Evolutionary conservation across 2,888 invertebrate genomes (phyloP).

Genomic region (Dolichomitus sp.): DNA sequence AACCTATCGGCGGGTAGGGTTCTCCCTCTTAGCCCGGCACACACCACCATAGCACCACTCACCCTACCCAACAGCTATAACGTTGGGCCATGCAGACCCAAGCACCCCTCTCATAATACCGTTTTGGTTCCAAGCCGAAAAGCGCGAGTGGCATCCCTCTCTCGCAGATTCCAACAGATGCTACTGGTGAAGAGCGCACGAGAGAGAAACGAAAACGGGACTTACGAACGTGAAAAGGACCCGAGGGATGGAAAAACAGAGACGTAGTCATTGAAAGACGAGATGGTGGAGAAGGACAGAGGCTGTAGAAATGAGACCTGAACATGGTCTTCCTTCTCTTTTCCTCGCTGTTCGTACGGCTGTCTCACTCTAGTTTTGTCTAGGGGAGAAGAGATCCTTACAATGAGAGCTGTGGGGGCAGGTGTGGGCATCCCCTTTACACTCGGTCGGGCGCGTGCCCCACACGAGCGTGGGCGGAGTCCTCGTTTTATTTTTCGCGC

Average conservation of each 20-base stretch:
- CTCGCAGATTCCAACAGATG: conserved; percentile 84
- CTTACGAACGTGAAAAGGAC: conserved; percentile 53
- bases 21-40: conserved; percentile 34
- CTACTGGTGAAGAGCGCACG: conserved; percentile 66
- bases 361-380: conserved; percentile 77
- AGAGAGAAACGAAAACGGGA: conserved; percentile 27
- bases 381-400: conserved; percentile 76
- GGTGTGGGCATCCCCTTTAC: conserved; percentile 81
- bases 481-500: conserved; percentile 68
- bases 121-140: conserved; percentile 47
- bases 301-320: conserved; percentile 15
- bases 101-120: conserved; percentile 50
- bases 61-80: conserved; percentile 64
- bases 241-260: conserved; percentile 17
- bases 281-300: conserved; percentile 26
- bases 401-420: conserved; percentile 82
- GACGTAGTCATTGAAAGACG: conserved; percentile 19
- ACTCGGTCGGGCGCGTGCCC: conserved; percentile 83
- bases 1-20: conserved; percentile 78
- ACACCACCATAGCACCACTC: conserved; percentile 32
- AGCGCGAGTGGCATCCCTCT: conserved; percentile 67
- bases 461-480: conserved; percentile 86
- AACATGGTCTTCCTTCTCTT: conserved; percentile 1
- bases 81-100: conserved; percentile 31
- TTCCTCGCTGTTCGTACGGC: conserved; percentile 1